A percentile compares a stretch with the other conserved stretches of the same genome.
Conservation (phyloP, 2,888 invertebrate species). For the Entomobrya multifasciata region DNA sequence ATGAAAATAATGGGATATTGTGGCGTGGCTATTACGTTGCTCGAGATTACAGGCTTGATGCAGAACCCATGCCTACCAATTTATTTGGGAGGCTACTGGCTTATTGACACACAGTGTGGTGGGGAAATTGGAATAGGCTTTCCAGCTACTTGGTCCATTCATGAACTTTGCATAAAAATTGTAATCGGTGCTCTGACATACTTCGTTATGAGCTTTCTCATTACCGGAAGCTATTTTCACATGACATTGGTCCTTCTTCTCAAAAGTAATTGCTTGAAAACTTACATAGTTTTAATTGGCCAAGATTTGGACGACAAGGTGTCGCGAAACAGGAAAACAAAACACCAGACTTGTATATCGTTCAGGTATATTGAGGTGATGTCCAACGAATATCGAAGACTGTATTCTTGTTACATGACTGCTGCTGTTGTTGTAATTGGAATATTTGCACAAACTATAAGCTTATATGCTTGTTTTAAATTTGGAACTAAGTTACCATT, state of each 20-base stretch:
- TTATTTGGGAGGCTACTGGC: slow-evolving; percentile 20
- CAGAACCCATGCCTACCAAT: slow-evolving; percentile 28
- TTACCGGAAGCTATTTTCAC: neutral
- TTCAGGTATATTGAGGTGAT: slow-evolving; percentile 44
- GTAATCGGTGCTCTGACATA: neutral
- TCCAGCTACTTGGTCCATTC: neutral
- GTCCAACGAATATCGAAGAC: neutral
- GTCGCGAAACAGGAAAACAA: neutral
- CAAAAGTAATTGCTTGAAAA: slow-evolving; percentile 20
- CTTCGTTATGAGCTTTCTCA: slow-evolving; percentile 34
- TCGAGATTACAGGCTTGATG: neutral
- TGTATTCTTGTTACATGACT: slow-evolving; percentile 32
- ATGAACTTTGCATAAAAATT: neutral
- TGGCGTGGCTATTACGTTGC: neutral
- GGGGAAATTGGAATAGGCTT: neutral
- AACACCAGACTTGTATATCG: neutral
- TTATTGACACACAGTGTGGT: neutral
- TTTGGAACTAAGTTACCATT: neutral
- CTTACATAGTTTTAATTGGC: slow-evolving; percentile 11
- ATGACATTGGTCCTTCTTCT: neutral
- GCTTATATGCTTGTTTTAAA: neutral
- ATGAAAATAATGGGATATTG: neutral
- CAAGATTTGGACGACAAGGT: neutral
- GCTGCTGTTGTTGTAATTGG: neutral
- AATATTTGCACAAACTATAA: slow-evolving; percentile 20